phyloP scores from a whole-genome alignment of 2,797 vertebrate genomes.

The Hephaestus fuliginosus region DNA sequence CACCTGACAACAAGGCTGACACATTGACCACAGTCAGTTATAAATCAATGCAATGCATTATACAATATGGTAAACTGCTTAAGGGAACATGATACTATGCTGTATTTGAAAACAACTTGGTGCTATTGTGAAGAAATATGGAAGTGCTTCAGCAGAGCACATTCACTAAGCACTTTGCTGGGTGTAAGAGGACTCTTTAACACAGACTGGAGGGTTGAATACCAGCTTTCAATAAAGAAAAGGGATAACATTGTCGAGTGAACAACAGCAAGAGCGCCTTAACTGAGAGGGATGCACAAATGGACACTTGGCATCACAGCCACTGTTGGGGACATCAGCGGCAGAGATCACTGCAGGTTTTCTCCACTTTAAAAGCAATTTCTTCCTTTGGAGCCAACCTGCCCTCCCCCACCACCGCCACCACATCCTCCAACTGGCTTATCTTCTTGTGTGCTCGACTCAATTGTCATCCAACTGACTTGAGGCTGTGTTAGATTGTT shows the following conservation, averaged over 20 bases:
- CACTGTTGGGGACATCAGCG: conserved; percentile 57
- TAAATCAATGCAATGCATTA: conserved; percentile 66
- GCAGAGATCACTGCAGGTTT: conserved; percentile 70
- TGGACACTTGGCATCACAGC: conserved; percentile 67
- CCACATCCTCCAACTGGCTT: conserved; percentile 45
- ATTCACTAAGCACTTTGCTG: conserved; percentile 68
- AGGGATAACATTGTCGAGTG: conserved; percentile 67
- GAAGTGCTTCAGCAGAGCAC: conserved; percentile 65
- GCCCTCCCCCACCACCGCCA: not conserved
- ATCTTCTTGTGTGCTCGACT: conserved; percentile 70
- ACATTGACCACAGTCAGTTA: conserved; percentile 50
- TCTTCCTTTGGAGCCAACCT: conserved; percentile 56
- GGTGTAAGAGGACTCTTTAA: conserved; percentile 64
- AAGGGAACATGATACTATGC: conserved; percentile 58
- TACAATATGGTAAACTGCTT: conserved; percentile 55
- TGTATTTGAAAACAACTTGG: conserved; percentile 70
- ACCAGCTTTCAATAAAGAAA: conserved; percentile 73
- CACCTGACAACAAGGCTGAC: conserved; percentile 48
- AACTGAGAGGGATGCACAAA: conserved; percentile 73
- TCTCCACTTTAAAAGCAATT: conserved; percentile 77
- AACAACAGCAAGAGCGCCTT: conserved; percentile 60
- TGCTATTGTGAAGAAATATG: conserved; percentile 74
- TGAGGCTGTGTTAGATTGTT: conserved; percentile 77
- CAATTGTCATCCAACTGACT: conserved; percentile 75
- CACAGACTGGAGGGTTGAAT: conserved; percentile 62